Evolutionary conservation across 2,113 vertebrate genomes (phyloP), one percentile per base, ranked within the genome.

Genomic region (Hypomesus transpacificus): DNA sequence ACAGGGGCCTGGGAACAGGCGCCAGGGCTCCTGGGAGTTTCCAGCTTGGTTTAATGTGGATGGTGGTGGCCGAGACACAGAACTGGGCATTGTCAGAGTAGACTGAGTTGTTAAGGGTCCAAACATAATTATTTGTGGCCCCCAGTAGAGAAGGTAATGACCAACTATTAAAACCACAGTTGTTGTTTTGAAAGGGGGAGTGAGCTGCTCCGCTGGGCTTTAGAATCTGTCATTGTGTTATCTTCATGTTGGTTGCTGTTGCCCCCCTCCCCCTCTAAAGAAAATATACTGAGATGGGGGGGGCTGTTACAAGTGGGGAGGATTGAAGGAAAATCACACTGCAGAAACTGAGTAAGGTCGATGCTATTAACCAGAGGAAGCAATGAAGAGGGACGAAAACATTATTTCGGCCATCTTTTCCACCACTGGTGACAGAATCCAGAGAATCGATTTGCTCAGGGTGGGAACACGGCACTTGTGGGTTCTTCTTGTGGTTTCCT

Each of bases 61-160:
- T n/a, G 53, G 17, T 56, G 53, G 28, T 14, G 17, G 9, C 14
- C 39, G 22, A n/a, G 53, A 20, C 26, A 34, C 18, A 64, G 8
- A 61, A 61, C 7, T 9, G 31, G 54, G 6, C 63, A n/a, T 53
- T 58, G 71, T 28, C 63, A 51, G 28, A 51, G 18, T 13, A 17
- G 71, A n/a, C 62, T 56, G 62, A 20, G 50, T 57, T 13, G 22
- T 59, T 53, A 31, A 69, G 31, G 56, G 34, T 34, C n/a, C 57
- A 65, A 69, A 59, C 54, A 69, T 56, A 58, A 59, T 46, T 58
- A 59, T 46, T 56, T 17, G 11, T 21, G 28, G 54, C 51, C 51
- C 66, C 51, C 51, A 28, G 13, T 51, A 46, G 63, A 66, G 71
- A 66, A n/a, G 21, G 58, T 66, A 73, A 67, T 67, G 20, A 58